These are phyloP conservation scores for Halesus radiatus DNA, from an alignment of 1,140 invertebrate species.

Conservation along the genomic window DNA sequence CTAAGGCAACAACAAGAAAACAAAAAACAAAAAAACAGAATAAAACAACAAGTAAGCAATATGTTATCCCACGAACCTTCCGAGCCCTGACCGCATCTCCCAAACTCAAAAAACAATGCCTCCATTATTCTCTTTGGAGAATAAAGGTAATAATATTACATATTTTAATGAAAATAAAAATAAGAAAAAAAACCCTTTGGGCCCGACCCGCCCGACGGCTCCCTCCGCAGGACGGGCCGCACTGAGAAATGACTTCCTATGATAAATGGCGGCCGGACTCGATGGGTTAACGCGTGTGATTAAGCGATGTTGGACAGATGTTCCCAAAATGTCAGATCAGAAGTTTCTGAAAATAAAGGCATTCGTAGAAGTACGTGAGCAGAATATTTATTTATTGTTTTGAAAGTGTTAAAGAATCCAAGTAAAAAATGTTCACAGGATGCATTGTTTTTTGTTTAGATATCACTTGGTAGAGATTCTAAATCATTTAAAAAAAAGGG, in stretches of 20 bases:
- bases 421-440: too few species aligned
- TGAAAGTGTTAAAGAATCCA: too few species aligned
- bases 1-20: too few species aligned
- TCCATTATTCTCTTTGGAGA: neutral
- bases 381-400: too few species aligned
- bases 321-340: neutral
- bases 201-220: conserved; percentile 43
- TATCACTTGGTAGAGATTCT: too few species aligned
- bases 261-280: conserved; percentile 47
- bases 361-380: too few species aligned
- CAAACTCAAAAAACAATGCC: neutral
- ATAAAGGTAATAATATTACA: neutral
- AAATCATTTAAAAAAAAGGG: too few species aligned
- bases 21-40: neutral
- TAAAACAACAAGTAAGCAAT: neutral
- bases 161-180: conserved; percentile 41
- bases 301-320: neutral
- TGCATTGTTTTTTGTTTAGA: too few species aligned
- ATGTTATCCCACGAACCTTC: neutral
- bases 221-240: conserved; percentile 35
- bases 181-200: conserved; percentile 53
- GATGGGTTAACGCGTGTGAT: conserved; percentile 22
- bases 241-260: conserved; percentile 55
- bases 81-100: neutral
- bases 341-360: too few species aligned